Base-by-base conservation (phyloP, 1,140 invertebrate species). In the Platorchestia sp. region DNA sequence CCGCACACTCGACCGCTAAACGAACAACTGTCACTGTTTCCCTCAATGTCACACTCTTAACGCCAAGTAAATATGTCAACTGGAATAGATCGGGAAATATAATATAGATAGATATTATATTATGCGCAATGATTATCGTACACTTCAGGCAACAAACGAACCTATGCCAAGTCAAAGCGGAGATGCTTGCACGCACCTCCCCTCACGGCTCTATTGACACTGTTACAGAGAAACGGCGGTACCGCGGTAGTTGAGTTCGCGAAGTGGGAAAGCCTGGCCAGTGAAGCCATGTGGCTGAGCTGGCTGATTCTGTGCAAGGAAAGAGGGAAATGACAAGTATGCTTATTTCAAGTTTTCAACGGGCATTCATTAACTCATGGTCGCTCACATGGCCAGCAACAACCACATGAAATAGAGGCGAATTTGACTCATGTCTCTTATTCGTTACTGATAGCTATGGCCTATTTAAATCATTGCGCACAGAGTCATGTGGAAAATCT, bases 1-100 rank as follows among this genome's bases (percentile, higher is more conserved):
- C 22, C 43, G 41, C 45, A n/a, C 89, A 91, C 91, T 45, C 16
- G 47, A 45, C 43, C 45, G 45, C 91, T 93, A 27, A 7, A n/a
- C 44, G 19, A 44, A 93, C 91, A 93, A 93, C 91, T 93, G 91
- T 45, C 91, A 93, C 91, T 47, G 45, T 93, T 93, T 93, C 91
- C 91, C 91, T 47, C 47, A 10, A 44, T 93, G 10, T 44, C 40
- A 45, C 44, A 93, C 91, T 47, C 16, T 41, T 44, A 14, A 75
- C 27, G 59, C 7, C 27, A 22, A 27, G 59, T 75, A 14, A 22
- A 10, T 36, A 27, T 75, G 59, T 3, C 59, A 75, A 75, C 59
- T 75, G 59, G 1, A 75, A 75, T 19, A 75, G 14, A 75, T 75
- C 59, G 36, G 59, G 14, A 75, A 75, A 22, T 75, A 75, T 10